phyloP scores from a whole-genome alignment of 2,888 invertebrate genomes.

The Enchytraeus crypticus region DNA sequence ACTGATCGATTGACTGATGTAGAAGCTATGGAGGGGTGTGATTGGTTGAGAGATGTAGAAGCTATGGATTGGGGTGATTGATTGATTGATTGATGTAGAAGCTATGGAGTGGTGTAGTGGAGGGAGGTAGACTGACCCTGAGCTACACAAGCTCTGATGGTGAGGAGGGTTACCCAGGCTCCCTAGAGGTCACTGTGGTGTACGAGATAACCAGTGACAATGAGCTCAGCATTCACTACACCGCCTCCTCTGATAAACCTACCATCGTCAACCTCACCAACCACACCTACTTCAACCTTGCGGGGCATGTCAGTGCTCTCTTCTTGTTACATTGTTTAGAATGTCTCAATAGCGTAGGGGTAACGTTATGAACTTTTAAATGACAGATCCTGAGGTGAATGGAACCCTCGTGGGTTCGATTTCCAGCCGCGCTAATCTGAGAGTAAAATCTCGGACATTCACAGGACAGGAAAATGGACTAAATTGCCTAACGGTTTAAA shows the following conservation, averaged over 20 bases:
- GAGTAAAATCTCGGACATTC: too few relatives aligned
- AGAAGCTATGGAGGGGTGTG: too few relatives aligned
- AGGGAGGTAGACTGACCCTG: slow-evolving; percentile 61
- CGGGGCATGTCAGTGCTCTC: slow-evolving; percentile 53
- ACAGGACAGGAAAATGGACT: too few relatives aligned
- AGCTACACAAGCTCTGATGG: slow-evolving; percentile 65
- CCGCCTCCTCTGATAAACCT: slow-evolving; percentile 65
- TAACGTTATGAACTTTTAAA: too few relatives aligned
- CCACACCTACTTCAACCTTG: slow-evolving; percentile 83
- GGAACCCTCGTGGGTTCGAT: too few relatives aligned
- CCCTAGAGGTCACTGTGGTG: slow-evolving; percentile 61
- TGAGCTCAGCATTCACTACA: slow-evolving; percentile 65
- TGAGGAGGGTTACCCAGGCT: slow-evolving; percentile 83
- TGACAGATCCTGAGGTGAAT: too few relatives aligned
- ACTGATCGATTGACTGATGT: too few relatives aligned
- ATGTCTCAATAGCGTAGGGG: too few relatives aligned
- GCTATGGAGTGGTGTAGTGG: slow-evolving; percentile 61
- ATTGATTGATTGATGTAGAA: slow-evolving; percentile 50
- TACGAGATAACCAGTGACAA: slow-evolving; percentile 65
- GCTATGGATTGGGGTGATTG: too few relatives aligned
- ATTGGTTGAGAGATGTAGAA: too few relatives aligned
- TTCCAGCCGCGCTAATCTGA: too few relatives aligned
- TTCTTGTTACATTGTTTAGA: background rate
- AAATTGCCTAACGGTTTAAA: too few relatives aligned
- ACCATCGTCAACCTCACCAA: slow-evolving; percentile 80